A percentile compares a stretch with the other conserved stretches of the same genome.
phyloP scores from a whole-genome alignment of 30 jellyfish, hydroid and myxozoan species.

The Turritopsis dohrnii region DNA sequence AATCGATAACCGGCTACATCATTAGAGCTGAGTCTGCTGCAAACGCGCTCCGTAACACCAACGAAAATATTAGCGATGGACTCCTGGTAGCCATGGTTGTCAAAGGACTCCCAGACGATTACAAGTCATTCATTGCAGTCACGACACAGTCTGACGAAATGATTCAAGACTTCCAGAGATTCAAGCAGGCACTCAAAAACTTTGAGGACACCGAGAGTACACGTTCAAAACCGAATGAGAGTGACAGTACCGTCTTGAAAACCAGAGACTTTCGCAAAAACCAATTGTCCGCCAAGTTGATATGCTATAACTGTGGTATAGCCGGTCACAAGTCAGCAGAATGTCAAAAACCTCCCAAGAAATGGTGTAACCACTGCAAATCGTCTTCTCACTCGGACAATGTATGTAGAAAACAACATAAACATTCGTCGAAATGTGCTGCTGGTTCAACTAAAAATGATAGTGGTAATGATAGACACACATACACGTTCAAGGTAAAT shows the following conservation, averaged over 20 bases:
- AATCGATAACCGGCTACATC: slow-evolving; percentile 26
- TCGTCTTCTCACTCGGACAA: slow-evolving; percentile 45
- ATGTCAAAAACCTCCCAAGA: slow-evolving; percentile 17
- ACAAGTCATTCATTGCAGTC: slow-evolving; percentile 42
- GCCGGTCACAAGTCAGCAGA: slow-evolving; percentile 69
- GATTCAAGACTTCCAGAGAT: slow-evolving; percentile 35
- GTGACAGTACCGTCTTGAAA: slow-evolving; percentile 30
- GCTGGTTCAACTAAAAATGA: slow-evolving; percentile 21
- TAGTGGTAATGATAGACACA: slow-evolving; percentile 3
- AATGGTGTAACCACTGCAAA: slow-evolving; percentile 62
- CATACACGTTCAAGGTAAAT: slow-evolving; percentile 26
- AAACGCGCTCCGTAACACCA: slow-evolving; percentile 26
- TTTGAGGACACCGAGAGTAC: slow-evolving; percentile 52
- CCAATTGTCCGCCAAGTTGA: background rate
- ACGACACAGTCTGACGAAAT: slow-evolving; percentile 41
- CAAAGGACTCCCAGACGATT: slow-evolving; percentile 54
- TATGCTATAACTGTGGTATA: slow-evolving; percentile 46
- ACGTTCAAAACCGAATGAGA: slow-evolving; percentile 30
- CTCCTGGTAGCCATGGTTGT: slow-evolving; percentile 51
- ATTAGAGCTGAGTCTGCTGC: slow-evolving; percentile 35
- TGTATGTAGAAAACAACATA: slow-evolving; percentile 43
- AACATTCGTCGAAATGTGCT: slow-evolving; percentile 26
- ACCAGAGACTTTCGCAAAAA: slow-evolving; percentile 5
- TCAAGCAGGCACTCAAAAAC: slow-evolving; percentile 53
- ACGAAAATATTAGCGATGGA: slow-evolving; percentile 34